These are phyloP conservation scores for Ennomos fuscantarius DNA, from an alignment of 2,888 invertebrate species.

Conservation along the genomic window DNA sequence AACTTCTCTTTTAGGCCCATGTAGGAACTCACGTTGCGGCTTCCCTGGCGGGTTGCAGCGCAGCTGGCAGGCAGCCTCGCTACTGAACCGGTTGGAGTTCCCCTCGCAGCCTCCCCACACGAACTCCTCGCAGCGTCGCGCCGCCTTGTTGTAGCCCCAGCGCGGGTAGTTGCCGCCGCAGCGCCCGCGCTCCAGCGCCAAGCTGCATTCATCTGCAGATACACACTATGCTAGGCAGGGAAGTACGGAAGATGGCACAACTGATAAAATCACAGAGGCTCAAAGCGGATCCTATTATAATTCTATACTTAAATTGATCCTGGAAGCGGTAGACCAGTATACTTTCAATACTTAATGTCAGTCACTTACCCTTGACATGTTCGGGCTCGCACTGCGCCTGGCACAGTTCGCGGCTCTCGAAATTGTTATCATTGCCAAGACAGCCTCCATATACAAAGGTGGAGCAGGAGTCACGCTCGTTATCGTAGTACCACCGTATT, in stretches of 20 bases:
- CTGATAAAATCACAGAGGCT: no score
- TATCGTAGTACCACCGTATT: constrained; percentile 94
- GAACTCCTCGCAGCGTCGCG: constrained; percentile 89
- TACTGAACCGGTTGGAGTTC: constrained; percentile 93
- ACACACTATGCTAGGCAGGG: no score
- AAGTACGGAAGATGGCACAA: no score
- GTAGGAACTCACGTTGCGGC: constrained; percentile 89
- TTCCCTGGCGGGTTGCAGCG: constrained; percentile 91
- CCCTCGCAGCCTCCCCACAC: constrained; percentile 95
- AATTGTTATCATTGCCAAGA: constrained; percentile 95
- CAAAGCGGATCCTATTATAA: no score
- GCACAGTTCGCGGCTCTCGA: constrained; percentile 91
- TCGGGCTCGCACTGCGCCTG: constrained; percentile 88
- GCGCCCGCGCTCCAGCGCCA: constrained; percentile 89
- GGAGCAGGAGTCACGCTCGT: constrained; percentile 89
- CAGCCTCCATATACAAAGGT: constrained; percentile 97
- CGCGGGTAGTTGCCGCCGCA: constrained; percentile 91
- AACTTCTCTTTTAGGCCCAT: no score
- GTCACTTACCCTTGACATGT: constrained; percentile 89
- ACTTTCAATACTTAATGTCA: constrained; percentile 67
- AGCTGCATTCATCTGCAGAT: constrained; percentile 89
- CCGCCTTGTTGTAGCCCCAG: constrained; percentile 90
- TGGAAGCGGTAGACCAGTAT: no score
- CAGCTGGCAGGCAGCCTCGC: constrained; percentile 91
- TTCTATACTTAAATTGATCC: no score